phyloP scores from a whole-genome alignment of 2,113 vertebrate genomes.

The Pteruthius melanotis region DNA sequence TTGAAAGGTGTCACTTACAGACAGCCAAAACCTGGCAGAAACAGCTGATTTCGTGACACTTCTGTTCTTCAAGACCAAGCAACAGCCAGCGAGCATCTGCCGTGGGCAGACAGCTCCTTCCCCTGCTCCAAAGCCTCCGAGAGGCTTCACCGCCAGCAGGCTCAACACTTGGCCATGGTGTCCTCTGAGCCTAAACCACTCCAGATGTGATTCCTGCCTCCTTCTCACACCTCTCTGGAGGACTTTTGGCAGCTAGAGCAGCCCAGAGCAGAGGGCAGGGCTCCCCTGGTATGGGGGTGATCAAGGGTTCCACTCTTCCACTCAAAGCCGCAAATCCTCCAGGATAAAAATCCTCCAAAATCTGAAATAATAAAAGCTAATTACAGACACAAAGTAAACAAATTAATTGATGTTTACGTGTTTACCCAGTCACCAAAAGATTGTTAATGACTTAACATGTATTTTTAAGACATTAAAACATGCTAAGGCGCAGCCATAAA shows the following conservation, averaged over 20 bases:
- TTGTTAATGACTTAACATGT: conserved; percentile 57
- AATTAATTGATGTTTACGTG: conserved; percentile 60
- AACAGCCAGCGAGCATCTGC: not conserved
- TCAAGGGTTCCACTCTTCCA: not conserved
- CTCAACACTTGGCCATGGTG: not conserved
- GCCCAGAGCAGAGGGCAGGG: not conserved
- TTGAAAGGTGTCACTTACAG: conserved; percentile 13
- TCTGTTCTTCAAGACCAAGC: not conserved
- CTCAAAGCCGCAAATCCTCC: not conserved
- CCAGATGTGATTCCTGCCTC: not conserved
- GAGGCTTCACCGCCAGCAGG: not conserved
- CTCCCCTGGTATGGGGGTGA: not conserved
- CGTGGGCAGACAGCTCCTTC: not conserved
- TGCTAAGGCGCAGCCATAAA: conserved; percentile 54
- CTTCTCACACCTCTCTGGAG: not conserved
- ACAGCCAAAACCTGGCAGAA: conserved; percentile 10
- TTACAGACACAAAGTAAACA: conserved; percentile 45
- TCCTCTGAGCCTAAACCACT: not conserved
- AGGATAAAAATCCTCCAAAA: not conserved
- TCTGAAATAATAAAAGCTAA: not conserved
- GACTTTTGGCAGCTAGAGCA: not conserved
- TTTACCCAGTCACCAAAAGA: conserved; percentile 16
- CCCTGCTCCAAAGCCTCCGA: not conserved
- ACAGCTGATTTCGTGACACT: not conserved
- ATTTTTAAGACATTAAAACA: conserved; percentile 35